Percentiles rank a stretch among this genome's conserved stretches.
Conservation (phyloP, 1,140 invertebrate genomes). For the Anthonomus grandis region DNA sequence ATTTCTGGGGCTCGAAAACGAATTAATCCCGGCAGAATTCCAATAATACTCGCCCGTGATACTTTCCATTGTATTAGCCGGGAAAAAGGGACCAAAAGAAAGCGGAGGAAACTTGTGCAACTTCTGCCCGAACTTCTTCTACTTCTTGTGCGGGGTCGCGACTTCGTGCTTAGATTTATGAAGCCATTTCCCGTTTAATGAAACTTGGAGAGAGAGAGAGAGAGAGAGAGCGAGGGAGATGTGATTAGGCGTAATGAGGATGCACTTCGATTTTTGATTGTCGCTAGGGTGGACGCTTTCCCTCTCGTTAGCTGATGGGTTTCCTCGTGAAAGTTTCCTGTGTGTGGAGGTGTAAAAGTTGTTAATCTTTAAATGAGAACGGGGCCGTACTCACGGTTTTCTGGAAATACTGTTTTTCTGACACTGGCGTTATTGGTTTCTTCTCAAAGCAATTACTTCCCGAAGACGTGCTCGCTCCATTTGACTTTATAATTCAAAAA, state of each 20-base stretch:
- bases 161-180: conserved; percentile 26
- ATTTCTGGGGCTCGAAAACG: conserved; percentile 26
- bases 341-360: no score
- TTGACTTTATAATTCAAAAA: conserved; percentile 15
- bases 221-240: conserved; percentile 16
- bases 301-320: no score
- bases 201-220: conserved; percentile 8
- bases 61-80: conserved; percentile 24
- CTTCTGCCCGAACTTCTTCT: conserved; percentile 11
- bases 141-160: conserved; percentile 15
- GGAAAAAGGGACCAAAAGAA: conserved; percentile 13
- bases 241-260: conserved; percentile 27
- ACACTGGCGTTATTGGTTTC: no score
- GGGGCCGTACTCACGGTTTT: no score
- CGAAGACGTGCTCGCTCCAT: no score
- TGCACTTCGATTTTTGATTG: conserved; percentile 28
- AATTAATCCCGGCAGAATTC: conserved; percentile 30
- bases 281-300: no score
- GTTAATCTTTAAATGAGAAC: no score
- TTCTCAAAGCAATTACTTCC: no score
- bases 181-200: conserved; percentile 31
- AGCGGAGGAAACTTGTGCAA: conserved; percentile 23
- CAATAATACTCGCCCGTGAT: conserved; percentile 27
- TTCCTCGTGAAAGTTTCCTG: no score
- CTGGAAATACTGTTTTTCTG: no score